Evolutionary conservation across 2,888 invertebrate genomes (phyloP).

Genomic region (Andrena dorsata): DNA sequence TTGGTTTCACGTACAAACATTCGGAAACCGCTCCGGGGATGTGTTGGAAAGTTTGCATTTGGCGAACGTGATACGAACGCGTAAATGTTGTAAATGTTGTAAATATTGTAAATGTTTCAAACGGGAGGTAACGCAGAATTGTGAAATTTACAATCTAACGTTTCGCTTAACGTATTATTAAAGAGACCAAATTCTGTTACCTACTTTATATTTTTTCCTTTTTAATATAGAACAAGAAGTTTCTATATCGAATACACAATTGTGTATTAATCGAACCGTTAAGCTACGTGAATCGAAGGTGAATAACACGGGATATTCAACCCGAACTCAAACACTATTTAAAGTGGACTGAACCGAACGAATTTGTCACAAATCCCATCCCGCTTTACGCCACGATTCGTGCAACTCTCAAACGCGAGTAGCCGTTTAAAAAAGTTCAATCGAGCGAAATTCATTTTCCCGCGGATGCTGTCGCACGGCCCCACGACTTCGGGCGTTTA

Average conservation of each 20-base stretch:
- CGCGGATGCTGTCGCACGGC: constrained; percentile 1
- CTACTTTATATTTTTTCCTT: too few relatives aligned
- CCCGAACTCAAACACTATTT: neutral
- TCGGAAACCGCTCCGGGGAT: constrained; percentile 32
- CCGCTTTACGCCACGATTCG: constrained; percentile 3
- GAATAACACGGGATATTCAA: neutral
- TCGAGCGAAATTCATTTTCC: constrained; percentile 45
- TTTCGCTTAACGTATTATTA: too few relatives aligned
- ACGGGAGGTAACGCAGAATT: neutral
- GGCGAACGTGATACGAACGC: constrained; percentile 19
- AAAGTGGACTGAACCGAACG: constrained; percentile 14
- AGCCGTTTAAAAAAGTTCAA: constrained; percentile 16
- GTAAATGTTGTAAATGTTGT: constrained; percentile 9
- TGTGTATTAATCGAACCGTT: too few relatives aligned
- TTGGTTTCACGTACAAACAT: constrained; percentile 48
- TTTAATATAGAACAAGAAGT: too few relatives aligned
- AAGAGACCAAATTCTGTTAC: too few relatives aligned
- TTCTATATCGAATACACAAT: too few relatives aligned
- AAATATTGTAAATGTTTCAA: neutral
- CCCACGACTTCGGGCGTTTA: constrained; percentile 48
- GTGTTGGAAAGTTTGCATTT: constrained; percentile 39
- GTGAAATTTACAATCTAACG: neutral
- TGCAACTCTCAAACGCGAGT: neutral
- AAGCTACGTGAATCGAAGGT: neutral
- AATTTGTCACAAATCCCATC: constrained; percentile 29